Evolutionary conservation across 2,797 vertebrate species (phyloP), one percentile per base, ranked within the genome.

Genomic region (Diplodus sargus): DNA sequence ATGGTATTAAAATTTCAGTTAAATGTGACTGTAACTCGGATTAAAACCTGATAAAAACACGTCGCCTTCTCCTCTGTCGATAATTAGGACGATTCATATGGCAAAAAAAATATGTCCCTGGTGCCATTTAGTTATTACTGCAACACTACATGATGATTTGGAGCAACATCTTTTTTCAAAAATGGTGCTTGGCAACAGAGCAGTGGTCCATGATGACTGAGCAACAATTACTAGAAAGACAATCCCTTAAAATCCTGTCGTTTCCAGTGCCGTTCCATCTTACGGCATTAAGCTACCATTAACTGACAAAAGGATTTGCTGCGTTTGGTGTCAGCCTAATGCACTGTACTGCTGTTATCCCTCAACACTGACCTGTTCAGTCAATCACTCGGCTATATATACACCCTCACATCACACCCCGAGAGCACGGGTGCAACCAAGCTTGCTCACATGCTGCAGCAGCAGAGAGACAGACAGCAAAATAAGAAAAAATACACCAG

Each of bases 261-360:
- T 79, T 89, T 90, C 79, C 83, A 89, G 70, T 52, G 57, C 43
- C 34, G 25, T 57, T 81, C 82, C 85, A 78, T 93, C 89, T 83
- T 73, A 72, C 0, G 4, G 88, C 82, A 91, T 93, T 93, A 94
- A 88, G 83, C 87, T 79, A 76, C 77, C 87, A 94, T 94, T 93
- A 91, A 93, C 79, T 48, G 83, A 92, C 82, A 89, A 90, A 92
- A 28, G 87, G 86, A 92, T 93, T 92, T 90, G 82, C 90, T 76
- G 83, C 51, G 54, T 88, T 89, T 79, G 82, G 71, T 85, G 85
- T 81, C 67, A n/a, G 79, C 79, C 84, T 89, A 92, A 91, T 88
- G 87, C 82, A 81, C 76, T 68, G 89, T 56, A 47, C 83, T 30
- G 80, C 81, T 64, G 65, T 79, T 76, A 80, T 87, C 81, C 60